These are phyloP conservation scores for Aptenodytes patagonicus DNA, from an alignment of 2,113 vertebrate genomes.

Conservation along the genomic window DNA sequence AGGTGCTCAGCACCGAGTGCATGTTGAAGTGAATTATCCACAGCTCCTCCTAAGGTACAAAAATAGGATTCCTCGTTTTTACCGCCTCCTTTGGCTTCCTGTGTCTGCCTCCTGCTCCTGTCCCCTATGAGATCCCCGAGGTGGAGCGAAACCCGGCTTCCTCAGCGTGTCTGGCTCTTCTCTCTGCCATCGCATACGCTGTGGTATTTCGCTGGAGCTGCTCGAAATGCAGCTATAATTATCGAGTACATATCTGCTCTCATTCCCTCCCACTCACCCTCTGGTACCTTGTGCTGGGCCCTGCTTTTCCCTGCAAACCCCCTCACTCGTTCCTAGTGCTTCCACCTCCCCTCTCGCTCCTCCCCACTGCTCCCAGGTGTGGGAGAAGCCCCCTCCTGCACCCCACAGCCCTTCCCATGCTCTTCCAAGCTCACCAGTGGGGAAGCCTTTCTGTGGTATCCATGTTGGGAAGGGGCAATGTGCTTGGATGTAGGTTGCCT, in stretches of 20 bases:
- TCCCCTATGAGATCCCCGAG: background rate
- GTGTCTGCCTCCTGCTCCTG: background rate
- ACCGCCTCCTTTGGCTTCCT: background rate
- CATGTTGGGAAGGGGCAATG: background rate
- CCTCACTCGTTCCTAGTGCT: background rate
- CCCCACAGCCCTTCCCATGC: background rate
- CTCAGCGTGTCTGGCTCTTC: background rate
- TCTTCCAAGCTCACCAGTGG: background rate
- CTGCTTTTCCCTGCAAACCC: background rate
- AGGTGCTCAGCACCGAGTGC: background rate
- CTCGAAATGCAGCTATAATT: constrained; percentile 12
- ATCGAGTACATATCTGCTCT: background rate
- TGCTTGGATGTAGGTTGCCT: background rate
- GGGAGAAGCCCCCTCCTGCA: background rate
- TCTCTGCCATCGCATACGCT: background rate
- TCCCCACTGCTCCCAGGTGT: background rate
- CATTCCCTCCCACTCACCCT: constrained; percentile 33
- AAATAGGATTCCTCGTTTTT: background rate
- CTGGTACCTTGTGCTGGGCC: background rate
- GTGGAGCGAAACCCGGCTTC: fast-evolving
- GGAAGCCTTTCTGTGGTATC: background rate
- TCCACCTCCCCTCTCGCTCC: background rate
- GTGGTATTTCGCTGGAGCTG: background rate
- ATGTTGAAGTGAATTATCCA: background rate
- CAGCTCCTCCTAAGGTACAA: background rate